A percentile compares a stretch with the other conserved stretches of the same genome.
These are phyloP conservation scores for Circaetus gallicus DNA, from an alignment of 2,113 vertebrate genomes.

Conservation along the genomic window DNA sequence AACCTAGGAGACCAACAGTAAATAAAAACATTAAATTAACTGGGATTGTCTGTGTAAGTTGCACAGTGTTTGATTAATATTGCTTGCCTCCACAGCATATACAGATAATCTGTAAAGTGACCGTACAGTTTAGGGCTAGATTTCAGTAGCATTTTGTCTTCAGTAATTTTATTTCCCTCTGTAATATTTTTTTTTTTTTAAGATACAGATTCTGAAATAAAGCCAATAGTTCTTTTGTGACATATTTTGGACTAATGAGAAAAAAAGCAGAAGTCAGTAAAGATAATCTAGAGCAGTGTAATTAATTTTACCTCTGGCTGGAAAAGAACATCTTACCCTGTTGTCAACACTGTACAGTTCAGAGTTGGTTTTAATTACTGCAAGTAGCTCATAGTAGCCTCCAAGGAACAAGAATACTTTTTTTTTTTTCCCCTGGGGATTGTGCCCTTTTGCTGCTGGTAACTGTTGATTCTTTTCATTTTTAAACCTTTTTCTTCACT, in stretches of 20 bases:
- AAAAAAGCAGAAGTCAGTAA: background rate
- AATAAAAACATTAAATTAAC: background rate
- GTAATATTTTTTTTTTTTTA: background rate
- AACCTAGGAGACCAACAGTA: too few relatives aligned
- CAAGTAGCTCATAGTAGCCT: background rate
- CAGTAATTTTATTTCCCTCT: background rate
- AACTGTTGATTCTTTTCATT: background rate
- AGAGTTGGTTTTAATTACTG: background rate
- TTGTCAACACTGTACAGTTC: background rate
- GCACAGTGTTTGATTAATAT: background rate
- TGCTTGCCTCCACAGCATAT: background rate
- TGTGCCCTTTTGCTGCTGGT: background rate
- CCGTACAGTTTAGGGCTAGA: background rate
- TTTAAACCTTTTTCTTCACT: background rate
- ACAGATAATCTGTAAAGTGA: background rate
- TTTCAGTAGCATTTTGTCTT: background rate
- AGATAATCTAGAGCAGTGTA: background rate
- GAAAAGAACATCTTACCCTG: background rate
- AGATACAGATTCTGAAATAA: background rate
- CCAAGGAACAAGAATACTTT: background rate
- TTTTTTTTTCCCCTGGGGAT: background rate
- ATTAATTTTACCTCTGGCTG: background rate
- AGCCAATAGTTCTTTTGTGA: background rate
- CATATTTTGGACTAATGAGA: background rate
- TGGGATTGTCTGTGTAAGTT: background rate